phyloP scores from a whole-genome alignment of 2,113 vertebrate genomes.

The Pelodiscus sinensis region DNA sequence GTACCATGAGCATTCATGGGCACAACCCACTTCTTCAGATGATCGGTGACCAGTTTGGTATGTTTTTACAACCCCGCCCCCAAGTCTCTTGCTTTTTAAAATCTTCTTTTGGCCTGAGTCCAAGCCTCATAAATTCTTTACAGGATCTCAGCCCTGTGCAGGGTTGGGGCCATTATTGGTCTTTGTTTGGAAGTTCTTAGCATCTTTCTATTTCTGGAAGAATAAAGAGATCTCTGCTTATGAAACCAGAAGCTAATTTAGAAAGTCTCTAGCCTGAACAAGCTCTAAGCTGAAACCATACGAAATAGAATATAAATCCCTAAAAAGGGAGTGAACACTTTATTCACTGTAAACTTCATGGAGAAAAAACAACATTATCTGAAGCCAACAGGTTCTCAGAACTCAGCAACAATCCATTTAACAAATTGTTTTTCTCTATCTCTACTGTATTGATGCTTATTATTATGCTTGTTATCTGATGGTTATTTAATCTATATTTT shows the following conservation, averaged over 20 bases:
- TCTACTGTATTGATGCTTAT: constrained; percentile 51
- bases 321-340: constrained; percentile 10
- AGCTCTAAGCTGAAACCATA: not conserved
- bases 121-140: not conserved
- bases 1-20: too few species aligned
- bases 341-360: not conserved
- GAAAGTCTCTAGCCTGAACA: constrained; percentile 4
- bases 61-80: accelerated
- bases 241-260: not conserved
- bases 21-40: too few species aligned
- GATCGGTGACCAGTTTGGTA: accelerated
- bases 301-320: not conserved
- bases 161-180: not conserved
- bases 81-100: not conserved
- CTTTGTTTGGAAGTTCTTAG: not conserved
- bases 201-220: not conserved
- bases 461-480: constrained; percentile 73
- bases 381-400: constrained; percentile 6
- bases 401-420: constrained; percentile 43
- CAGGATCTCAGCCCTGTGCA: not conserved
- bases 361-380: not conserved
- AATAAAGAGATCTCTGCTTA: not conserved
- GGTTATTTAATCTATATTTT: constrained; percentile 76
- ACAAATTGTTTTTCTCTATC: constrained; percentile 63
- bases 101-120: not conserved